Conservation (phyloP, 2,797 vertebrate genomes). For the Falco biarmicus region DNA sequence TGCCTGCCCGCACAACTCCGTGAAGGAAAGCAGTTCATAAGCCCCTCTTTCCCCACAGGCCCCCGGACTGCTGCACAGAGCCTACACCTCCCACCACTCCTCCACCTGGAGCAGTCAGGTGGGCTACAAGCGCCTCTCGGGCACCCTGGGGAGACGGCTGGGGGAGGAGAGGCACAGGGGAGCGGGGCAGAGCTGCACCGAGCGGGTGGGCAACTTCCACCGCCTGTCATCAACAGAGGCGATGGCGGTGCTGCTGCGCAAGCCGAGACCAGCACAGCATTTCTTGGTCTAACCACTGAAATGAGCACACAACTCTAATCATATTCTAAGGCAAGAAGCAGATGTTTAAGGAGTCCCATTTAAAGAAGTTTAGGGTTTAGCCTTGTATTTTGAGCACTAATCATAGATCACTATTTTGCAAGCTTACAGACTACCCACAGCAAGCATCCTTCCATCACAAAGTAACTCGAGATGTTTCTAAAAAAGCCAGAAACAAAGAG, state of each 20-base stretch:
- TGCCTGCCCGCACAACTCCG: not conserved
- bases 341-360: not conserved
- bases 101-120: not conserved
- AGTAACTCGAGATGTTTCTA: not conserved
- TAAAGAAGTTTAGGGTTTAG: not conserved
- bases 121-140: not conserved
- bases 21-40: not conserved
- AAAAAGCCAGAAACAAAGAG: not conserved
- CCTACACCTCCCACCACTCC: not conserved
- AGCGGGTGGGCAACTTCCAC: not conserved
- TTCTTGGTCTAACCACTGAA: not conserved
- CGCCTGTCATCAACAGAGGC: not conserved
- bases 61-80: not conserved
- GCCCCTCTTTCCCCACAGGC: not conserved
- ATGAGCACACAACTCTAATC: not conserved
- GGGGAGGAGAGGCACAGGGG: not conserved
- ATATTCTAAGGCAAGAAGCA: not conserved
- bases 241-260: fast-evolving
- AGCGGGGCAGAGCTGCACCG: fast-evolving
- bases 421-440: not conserved
- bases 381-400: not conserved
- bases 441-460: not conserved
- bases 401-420: not conserved
- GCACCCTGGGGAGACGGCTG: not conserved
- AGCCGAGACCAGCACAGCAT: not conserved